Evolutionary conservation across 2,113 vertebrate species (phyloP).

Genomic region (Progne subis): DNA sequence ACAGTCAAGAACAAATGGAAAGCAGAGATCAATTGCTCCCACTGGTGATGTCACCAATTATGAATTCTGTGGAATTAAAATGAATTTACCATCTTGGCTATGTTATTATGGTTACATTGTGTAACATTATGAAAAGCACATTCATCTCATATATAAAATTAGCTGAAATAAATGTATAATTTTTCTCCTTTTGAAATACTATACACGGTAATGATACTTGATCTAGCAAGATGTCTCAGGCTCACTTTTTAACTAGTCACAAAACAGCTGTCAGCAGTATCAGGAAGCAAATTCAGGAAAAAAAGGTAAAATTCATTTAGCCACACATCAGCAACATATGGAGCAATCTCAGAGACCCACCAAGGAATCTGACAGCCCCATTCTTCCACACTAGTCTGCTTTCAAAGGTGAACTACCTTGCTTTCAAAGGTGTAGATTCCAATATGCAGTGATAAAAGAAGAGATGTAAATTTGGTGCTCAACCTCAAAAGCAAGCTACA

Average conservation of each 20-base stretch:
- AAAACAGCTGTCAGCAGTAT: conserved; percentile 44
- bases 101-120: conserved; percentile 61
- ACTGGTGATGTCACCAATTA: conserved; percentile 69
- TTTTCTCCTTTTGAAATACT: conserved; percentile 52
- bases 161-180: conserved; percentile 54
- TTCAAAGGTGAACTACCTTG: not conserved
- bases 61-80: conserved; percentile 69
- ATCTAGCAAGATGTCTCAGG: conserved; percentile 26
- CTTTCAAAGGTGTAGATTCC: not conserved
- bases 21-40: conserved; percentile 73
- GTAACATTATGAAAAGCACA: conserved; percentile 62
- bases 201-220: not conserved
- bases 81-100: conserved; percentile 62
- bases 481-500: not conserved
- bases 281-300: not conserved
- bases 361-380: not conserved
- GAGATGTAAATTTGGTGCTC: not conserved
- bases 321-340: conserved; percentile 22
- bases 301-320: conserved; percentile 19
- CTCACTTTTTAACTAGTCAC: conserved; percentile 41
- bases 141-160: conserved; percentile 54
- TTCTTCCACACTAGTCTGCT: not conserved
- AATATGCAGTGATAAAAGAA: not conserved
- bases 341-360: not conserved
- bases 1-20: conserved; percentile 73